Evolutionary conservation across 2,113 vertebrate genomes (phyloP).

Genomic region (Lethenteron camtschaticum): DNA sequence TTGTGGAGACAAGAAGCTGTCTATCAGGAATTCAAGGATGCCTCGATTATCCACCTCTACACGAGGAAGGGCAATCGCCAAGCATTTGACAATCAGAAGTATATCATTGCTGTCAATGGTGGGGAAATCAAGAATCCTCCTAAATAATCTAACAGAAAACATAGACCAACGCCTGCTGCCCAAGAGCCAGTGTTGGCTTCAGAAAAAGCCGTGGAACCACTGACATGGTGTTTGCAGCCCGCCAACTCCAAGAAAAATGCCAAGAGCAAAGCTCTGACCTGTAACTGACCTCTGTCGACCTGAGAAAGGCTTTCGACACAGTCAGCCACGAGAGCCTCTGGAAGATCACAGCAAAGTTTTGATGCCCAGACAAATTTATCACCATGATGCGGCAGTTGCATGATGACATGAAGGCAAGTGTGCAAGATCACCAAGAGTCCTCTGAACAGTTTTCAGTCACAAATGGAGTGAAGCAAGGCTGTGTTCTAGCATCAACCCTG

Average conservation of each 20-base stretch:
- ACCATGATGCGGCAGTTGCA: background rate
- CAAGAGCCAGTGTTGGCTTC: background rate
- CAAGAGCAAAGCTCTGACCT: background rate
- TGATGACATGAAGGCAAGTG: background rate
- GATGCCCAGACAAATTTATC: background rate
- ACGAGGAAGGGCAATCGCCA: constrained; percentile 1
- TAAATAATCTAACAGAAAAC: background rate
- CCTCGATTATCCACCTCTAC: background rate
- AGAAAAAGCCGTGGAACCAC: background rate
- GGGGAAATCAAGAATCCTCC: background rate
- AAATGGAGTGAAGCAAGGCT: background rate
- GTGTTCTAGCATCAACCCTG: background rate
- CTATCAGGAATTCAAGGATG: background rate
- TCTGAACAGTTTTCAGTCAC: background rate
- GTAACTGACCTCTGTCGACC: background rate
- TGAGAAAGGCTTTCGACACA: constrained; percentile 2
- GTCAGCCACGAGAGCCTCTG: background rate
- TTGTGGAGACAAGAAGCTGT: background rate
- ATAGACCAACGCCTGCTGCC: background rate
- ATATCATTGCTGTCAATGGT: background rate
- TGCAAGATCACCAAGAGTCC: too few species aligned
- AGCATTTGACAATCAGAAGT: background rate
- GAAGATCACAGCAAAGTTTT: background rate
- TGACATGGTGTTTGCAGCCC: constrained; percentile 4
- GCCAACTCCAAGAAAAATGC: constrained; percentile 2